A percentile compares a stretch with the other conserved stretches of the same genome.
Conservation (phyloP, 2,113 vertebrate genomes). For the Cyprinodon tularosa region DNA sequence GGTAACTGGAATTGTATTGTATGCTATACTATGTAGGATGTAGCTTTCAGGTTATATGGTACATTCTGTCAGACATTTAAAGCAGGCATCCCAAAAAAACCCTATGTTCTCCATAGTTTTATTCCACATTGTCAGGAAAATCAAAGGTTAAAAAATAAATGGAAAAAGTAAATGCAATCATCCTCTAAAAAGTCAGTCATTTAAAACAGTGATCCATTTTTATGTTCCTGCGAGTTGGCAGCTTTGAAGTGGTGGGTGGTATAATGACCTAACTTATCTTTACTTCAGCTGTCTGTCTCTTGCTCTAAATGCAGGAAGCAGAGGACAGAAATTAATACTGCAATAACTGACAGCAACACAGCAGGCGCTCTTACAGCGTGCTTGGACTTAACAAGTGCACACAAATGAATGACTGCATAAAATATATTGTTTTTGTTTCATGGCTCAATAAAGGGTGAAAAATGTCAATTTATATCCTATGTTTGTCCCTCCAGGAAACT, state of each 20-base stretch:
- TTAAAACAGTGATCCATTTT: not conserved
- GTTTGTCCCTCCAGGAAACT: not conserved
- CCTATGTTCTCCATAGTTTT: not conserved
- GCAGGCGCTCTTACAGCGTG: not conserved
- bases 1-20: too few species aligned
- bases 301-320: not conserved
- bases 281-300: not conserved
- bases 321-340: not conserved
- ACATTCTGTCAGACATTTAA: not conserved
- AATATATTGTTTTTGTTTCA: not conserved
- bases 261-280: slow-evolving; percentile 1
- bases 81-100: not conserved
- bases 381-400: not conserved
- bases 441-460: not conserved
- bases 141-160: not conserved
- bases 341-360: not conserved
- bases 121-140: not conserved
- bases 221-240: not conserved
- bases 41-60: too few species aligned
- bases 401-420: not conserved
- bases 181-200: not conserved
- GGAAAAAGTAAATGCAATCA: not conserved
- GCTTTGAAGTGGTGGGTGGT: not conserved
- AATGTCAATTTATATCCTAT: not conserved
- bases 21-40: too few species aligned